Evolutionary conservation across 2,888 invertebrate species (phyloP).

Genomic region (Nemapogon koenigi): DNA sequence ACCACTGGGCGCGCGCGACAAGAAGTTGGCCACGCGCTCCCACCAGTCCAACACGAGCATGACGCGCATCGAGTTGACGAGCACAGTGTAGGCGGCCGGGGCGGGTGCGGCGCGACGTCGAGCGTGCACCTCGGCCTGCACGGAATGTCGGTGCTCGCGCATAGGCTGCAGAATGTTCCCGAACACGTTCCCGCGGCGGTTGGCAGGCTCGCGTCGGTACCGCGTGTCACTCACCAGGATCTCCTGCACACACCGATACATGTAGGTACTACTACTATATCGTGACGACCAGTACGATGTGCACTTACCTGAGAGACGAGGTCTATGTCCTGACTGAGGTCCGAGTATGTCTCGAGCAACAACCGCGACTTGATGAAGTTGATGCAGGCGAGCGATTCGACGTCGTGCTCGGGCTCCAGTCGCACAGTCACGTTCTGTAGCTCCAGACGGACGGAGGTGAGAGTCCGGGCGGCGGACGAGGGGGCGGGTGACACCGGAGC

Average conservation of each 20-base stretch:
- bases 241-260: slow-evolving; percentile 61
- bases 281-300: too few species aligned
- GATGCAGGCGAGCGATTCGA: slow-evolving; percentile 77
- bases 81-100: slow-evolving; percentile 81
- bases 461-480: slow-evolving; percentile 69
- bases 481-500: slow-evolving; percentile 1
- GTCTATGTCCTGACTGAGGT: slow-evolving; percentile 90
- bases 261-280: too few species aligned
- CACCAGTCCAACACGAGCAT: slow-evolving; percentile 96
- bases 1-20: slow-evolving; percentile 63
- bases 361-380: slow-evolving; percentile 92
- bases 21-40: slow-evolving; percentile 81
- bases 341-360: slow-evolving; percentile 85
- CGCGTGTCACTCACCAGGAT: slow-evolving; percentile 83
- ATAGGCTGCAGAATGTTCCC: slow-evolving; percentile 87
- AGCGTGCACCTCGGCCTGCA: slow-evolving; percentile 79
- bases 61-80: slow-evolving; percentile 93
- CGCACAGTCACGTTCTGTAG: slow-evolving; percentile 86
- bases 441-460: slow-evolving; percentile 81
- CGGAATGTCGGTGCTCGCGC: slow-evolving; percentile 61
- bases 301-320: slow-evolving; percentile 83
- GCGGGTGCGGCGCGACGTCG: slow-evolving; percentile 61
- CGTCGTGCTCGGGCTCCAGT: slow-evolving; percentile 65
- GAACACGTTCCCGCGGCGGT: slow-evolving; percentile 84
- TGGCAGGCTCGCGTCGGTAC: slow-evolving; percentile 68